Evolutionary conservation across 2,888 invertebrate species (phyloP).

Genomic region (Eumacrocentrus americanus): DNA sequence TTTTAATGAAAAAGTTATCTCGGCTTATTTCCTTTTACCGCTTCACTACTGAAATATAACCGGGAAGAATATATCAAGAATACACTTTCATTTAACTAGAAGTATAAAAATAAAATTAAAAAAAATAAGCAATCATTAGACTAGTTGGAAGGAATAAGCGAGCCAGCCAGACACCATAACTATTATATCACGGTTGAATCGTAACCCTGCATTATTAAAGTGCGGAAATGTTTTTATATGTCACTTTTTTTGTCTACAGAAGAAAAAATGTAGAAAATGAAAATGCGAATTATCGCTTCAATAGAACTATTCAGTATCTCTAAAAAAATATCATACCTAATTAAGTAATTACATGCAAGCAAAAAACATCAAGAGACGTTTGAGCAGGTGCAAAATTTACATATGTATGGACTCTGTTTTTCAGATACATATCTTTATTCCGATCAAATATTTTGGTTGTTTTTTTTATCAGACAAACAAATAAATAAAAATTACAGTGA

Average conservation of each 20-base stretch:
- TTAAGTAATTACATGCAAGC: neutral
- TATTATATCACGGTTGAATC: too few species aligned
- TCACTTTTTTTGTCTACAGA: too few species aligned
- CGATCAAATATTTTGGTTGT: conserved; percentile 37
- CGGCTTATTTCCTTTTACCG: too few species aligned
- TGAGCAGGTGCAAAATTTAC: conserved; percentile 6
- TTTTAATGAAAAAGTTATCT: too few species aligned
- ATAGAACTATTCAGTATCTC: neutral
- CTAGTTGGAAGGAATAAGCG: conserved; percentile 20
- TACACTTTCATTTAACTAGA: neutral
- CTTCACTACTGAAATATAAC: too few species aligned
- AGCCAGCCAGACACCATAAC: neutral
- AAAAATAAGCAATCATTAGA: neutral
- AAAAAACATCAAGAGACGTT: too few species aligned
- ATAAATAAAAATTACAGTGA: conserved; percentile 55
- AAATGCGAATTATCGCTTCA: too few species aligned
- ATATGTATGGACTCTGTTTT: conserved; percentile 1
- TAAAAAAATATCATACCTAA: neutral
- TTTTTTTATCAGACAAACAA: conserved; percentile 51
- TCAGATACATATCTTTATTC: conserved; percentile 48
- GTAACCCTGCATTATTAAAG: too few species aligned
- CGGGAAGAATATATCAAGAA: neutral
- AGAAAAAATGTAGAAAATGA: neutral
- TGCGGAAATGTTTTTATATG: too few species aligned
- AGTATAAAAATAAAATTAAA: conserved; percentile 1